phyloP scores from a whole-genome alignment of 2,888 invertebrate genomes.

The Temnothorax unifasciatus region DNA sequence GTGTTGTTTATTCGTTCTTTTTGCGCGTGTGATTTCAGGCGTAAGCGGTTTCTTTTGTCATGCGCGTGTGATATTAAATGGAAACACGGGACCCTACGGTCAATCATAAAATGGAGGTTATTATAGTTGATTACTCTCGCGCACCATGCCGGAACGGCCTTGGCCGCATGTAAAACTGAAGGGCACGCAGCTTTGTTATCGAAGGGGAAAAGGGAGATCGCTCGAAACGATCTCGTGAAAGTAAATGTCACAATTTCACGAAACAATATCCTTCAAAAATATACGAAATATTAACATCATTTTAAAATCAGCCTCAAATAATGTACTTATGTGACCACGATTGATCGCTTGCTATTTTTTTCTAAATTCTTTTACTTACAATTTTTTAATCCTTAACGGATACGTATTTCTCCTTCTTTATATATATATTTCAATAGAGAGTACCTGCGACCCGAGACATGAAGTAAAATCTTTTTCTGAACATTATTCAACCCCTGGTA shows the following conservation, averaged over 20 bases:
- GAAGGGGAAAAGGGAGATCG: background rate
- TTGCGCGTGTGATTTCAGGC: slow-evolving; percentile 30
- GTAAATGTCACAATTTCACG: too few species aligned
- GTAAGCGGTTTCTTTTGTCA: slow-evolving; percentile 50
- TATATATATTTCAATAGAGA: background rate
- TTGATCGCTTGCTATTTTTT: background rate
- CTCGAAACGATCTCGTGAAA: background rate
- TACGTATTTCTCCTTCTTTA: too few species aligned
- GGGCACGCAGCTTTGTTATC: slow-evolving; percentile 4
- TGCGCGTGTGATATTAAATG: slow-evolving; percentile 30
- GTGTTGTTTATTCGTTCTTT: slow-evolving; percentile 7
- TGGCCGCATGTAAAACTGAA: slow-evolving; percentile 37
- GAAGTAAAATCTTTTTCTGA: slow-evolving; percentile 3
- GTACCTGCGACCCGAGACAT: background rate
- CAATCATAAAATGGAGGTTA: slow-evolving; percentile 21
- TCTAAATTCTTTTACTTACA: background rate
- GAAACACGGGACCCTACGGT: slow-evolving; percentile 5
- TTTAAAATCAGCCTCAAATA: background rate
- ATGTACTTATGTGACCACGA: background rate
- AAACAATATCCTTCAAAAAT: slow-evolving; percentile 4
- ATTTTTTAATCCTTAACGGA: background rate
- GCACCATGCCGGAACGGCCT: slow-evolving; percentile 1
- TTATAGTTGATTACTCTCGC: slow-evolving; percentile 37
- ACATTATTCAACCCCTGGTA: background rate
- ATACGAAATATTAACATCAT: background rate